Evolutionary conservation across 1,140 invertebrate species (phyloP).

Genomic region (Euura lappo): DNA sequence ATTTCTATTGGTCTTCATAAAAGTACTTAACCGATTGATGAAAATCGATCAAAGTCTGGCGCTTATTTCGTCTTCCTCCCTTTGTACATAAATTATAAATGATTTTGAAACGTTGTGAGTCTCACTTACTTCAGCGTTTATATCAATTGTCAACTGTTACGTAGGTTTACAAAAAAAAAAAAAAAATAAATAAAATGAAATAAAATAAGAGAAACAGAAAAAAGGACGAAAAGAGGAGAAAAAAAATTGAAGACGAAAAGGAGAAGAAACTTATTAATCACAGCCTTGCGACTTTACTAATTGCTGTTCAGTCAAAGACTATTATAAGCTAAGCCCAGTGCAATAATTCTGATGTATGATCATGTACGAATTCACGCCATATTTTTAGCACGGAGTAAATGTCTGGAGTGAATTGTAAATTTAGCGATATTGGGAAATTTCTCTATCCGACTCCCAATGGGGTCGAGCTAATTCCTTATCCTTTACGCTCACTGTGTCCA

Average conservation of each 20-base stretch:
- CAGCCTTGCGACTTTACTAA: constrained; percentile 6
- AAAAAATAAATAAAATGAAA: too few species aligned
- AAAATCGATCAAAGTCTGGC: background rate
- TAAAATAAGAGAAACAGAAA: background rate
- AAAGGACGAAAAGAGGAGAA: background rate
- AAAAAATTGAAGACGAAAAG: background rate
- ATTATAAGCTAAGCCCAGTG: constrained; percentile 3
- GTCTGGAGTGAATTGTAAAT: background rate
- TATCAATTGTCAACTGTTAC: constrained; percentile 1
- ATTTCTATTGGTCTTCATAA: too few species aligned
- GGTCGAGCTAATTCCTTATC: background rate
- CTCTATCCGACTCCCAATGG: too few species aligned
- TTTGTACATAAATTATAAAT: background rate
- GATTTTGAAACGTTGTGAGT: background rate
- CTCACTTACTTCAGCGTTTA: background rate
- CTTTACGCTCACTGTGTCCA: constrained; percentile 6
- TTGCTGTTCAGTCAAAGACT: constrained; percentile 4
- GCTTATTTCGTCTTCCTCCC: background rate
- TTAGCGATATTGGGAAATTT: too few species aligned
- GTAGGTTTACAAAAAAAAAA: background rate
- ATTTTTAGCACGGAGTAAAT: background rate
- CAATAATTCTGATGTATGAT: constrained; percentile 3
- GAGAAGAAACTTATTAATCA: background rate
- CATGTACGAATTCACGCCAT: constrained; percentile 4
- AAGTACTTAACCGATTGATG: background rate